Percentiles rank a stretch among this genome's conserved stretches.
Conservation (phyloP, 2,113 vertebrate species). For the Junco hyemalis region DNA sequence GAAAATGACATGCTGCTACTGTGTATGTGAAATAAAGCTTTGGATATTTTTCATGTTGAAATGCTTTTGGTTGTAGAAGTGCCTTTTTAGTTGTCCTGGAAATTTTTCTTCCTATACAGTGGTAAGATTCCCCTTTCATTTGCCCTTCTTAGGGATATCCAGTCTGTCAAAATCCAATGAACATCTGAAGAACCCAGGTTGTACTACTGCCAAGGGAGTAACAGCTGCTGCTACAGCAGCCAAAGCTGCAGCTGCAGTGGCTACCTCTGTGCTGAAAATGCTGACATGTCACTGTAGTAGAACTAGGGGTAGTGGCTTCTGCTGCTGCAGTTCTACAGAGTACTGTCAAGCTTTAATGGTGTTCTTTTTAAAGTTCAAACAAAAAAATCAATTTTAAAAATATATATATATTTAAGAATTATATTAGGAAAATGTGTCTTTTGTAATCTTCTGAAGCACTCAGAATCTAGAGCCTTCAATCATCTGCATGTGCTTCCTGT, state of each 20-base stretch:
- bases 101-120: neutral
- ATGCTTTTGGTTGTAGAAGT: neutral
- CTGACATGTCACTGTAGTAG: neutral
- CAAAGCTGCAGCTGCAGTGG: neutral
- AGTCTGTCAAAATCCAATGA: neutral
- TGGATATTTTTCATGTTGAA: neutral
- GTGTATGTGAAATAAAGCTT: neutral
- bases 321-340: neutral
- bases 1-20: neutral
- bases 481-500: neutral
- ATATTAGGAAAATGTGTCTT: neutral
- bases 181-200: neutral
- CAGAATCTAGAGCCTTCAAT: neutral
- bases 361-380: neutral
- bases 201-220: neutral
- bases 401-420: neutral
- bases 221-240: neutral
- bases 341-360: neutral
- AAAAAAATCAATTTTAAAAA: neutral
- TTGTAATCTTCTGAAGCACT: neutral
- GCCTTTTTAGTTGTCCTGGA: neutral
- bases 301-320: neutral
- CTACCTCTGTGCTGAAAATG: neutral
- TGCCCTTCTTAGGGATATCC: neutral
- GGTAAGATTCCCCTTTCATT: neutral